Evolutionary conservation across 92 coral and sea anemone genomes (phyloP).

Genomic region (Scolanthus callimorphus): DNA sequence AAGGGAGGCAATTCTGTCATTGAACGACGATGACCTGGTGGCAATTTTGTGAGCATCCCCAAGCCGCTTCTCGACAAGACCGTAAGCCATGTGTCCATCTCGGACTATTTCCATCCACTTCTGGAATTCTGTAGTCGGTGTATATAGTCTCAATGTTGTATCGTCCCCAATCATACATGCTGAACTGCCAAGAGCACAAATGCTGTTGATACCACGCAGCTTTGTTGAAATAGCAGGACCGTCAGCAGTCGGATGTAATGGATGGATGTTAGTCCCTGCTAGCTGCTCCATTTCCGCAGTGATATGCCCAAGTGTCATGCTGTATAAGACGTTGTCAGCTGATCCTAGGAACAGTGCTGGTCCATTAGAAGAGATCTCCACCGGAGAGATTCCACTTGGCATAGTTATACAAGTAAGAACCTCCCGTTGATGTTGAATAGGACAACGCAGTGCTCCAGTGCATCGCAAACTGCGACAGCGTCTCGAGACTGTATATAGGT

Average conservation of each 20-base stretch:
- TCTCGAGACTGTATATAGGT: too few relatives aligned
- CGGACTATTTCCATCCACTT: conserved; percentile 14
- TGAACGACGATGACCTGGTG: conserved; percentile 8
- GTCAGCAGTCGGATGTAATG: not conserved
- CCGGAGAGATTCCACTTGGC: conserved; percentile 4
- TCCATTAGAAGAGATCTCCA: not conserved
- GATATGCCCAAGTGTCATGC: conserved; percentile 11
- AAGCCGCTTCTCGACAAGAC: conserved; percentile 23
- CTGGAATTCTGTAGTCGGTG: conserved; percentile 8
- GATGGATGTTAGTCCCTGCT: conserved; percentile 11
- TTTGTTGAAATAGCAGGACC: conserved; percentile 9
- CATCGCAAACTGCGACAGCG: too few relatives aligned
- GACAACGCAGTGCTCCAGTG: not conserved
- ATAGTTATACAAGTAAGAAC: conserved; percentile 2
- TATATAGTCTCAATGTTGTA: conserved; percentile 11
- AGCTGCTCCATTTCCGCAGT: conserved; percentile 12
- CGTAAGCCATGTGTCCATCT: conserved; percentile 17
- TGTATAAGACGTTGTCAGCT: conserved; percentile 9
- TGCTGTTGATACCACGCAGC: conserved; percentile 1
- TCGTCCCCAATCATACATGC: conserved; percentile 24
- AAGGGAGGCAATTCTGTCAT: conserved; percentile 9
- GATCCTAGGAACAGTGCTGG: conserved; percentile 6
- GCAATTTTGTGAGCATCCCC: conserved; percentile 5
- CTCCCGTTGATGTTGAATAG: conserved; percentile 3
- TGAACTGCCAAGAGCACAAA: not conserved